Evolutionary conservation across 30 jellyfish, hydroid and myxozoan species (phyloP), one percentile per base, ranked within the genome.

Genomic region (Aurelia aurita complex sp. Pacific): DNA sequence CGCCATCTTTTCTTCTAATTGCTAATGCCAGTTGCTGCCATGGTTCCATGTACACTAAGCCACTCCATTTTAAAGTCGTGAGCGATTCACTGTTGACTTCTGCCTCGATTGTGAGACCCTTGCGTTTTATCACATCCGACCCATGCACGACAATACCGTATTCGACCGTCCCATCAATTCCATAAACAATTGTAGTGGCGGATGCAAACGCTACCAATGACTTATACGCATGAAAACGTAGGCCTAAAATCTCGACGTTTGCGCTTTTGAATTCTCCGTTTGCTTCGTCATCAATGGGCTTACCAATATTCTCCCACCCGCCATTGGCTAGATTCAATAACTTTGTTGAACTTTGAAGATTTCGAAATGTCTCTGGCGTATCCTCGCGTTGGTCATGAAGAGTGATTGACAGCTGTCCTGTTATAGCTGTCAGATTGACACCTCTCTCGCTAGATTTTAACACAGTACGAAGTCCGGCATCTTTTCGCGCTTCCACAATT

Each of bases 21-120:
- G 43, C 96, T 42, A 87, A 71, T 16, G 80, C 74, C 29, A 87
- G 83, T 32, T 73, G 85, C 19, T 87, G 84, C 87, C 90, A 79
- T 16, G 88, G 96, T 73, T 78, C 91, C 89, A 87, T 17, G 84
- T 77, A 78, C 59, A 79, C 90, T 10, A 87, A 42, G 17, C 96
- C 96, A 63, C 69, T 64, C 87, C 88, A 79, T 63, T 87, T 87
- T 62, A 84, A 59, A 2, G 93, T 84, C 40, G 69, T 66, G 9
- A 68, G 70, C 5, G 72, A 11, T 54, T 74, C 63, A 18, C 85
- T 50, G 43, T 52, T 63, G 5, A 74, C 77, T n/a, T 71, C 75
- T 14, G 85, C 70, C 33, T 77, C 73, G 32, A 74, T 16, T 67
- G 85, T 70, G 2, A 73, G 46, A 9, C 86, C 92, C 5, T 50